Percentiles rank a stretch among this genome's conserved stretches.
These are phyloP conservation scores for Istiophorus platypterus DNA, from an alignment of 2,113 vertebrate genomes.

Conservation along the genomic window DNA sequence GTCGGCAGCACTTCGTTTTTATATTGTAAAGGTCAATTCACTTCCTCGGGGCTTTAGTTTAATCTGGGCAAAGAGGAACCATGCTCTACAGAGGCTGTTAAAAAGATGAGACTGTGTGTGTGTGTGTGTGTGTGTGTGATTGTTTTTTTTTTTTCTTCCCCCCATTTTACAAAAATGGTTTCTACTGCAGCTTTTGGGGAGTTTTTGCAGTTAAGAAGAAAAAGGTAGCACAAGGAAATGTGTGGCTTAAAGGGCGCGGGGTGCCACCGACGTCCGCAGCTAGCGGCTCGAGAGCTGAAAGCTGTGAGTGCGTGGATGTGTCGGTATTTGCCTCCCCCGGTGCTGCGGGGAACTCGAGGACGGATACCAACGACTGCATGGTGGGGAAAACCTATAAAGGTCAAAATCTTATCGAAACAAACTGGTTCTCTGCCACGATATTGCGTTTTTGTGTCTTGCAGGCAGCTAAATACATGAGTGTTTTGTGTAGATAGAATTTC, in stretches of 20 bases:
- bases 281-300: conserved; percentile 4
- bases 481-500: conserved; percentile 5
- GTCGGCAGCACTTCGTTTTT: neutral
- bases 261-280: conserved; percentile 24
- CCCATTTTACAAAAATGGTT: neutral
- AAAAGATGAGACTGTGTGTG: conserved; percentile 6
- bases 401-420: conserved; percentile 1
- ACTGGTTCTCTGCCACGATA: neutral
- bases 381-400: conserved; percentile 1
- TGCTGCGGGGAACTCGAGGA: conserved; percentile 32
- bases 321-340: neutral
- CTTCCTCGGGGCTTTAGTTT: neutral
- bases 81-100: neutral
- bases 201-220: conserved; percentile 17
- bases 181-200: conserved; percentile 16
- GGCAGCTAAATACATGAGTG: conserved; percentile 9
- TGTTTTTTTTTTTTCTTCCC: too few species aligned
- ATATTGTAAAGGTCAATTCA: neutral
- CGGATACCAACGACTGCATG: conserved; percentile 40
- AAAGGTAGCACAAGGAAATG: neutral
- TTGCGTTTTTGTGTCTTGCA: conserved; percentile 29
- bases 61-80: neutral
- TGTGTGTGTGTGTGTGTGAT: too few species aligned
- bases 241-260: neutral
- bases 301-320: conserved; percentile 37